Conservation (phyloP, 2,888 invertebrate species). For the Scaptomyza parva region DNA sequence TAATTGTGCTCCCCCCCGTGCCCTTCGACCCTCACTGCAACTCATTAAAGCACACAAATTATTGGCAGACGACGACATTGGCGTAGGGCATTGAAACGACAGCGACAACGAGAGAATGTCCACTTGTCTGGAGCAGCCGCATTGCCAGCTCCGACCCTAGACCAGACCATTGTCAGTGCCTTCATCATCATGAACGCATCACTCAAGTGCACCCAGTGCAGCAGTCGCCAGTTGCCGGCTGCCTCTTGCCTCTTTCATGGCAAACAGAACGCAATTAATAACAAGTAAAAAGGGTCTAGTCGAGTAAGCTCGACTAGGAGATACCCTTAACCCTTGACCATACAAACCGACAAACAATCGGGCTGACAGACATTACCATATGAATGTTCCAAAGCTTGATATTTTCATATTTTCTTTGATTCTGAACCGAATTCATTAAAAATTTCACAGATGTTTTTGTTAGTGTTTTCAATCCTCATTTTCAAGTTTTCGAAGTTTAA, state of each 20-base stretch:
- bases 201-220: constrained; percentile 63
- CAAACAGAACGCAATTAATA: constrained; percentile 61
- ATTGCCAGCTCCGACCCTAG: constrained; percentile 11
- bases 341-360: no score
- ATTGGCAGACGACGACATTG: constrained; percentile 47
- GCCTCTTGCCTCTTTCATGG: not conserved
- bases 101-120: not conserved
- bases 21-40: constrained; percentile 1
- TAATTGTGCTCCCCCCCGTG: constrained; percentile 42
- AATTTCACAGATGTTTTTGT: no score
- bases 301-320: no score
- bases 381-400: no score
- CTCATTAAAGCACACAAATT: constrained; percentile 69
- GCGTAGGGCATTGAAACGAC: constrained; percentile 8
- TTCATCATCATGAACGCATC: constrained; percentile 37
- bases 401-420: no score
- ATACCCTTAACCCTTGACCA: no score
- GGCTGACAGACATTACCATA: no score
- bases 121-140: constrained; percentile 41
- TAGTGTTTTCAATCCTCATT: no score
- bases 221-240: constrained; percentile 20
- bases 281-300: no score
- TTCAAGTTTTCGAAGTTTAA: no score
- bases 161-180: constrained; percentile 40
- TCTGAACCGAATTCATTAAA: no score